Percentiles rank a stretch among this genome's conserved stretches.
Conservation (phyloP, 2,113 vertebrate genomes). For the Oxyruncus cristatus region DNA sequence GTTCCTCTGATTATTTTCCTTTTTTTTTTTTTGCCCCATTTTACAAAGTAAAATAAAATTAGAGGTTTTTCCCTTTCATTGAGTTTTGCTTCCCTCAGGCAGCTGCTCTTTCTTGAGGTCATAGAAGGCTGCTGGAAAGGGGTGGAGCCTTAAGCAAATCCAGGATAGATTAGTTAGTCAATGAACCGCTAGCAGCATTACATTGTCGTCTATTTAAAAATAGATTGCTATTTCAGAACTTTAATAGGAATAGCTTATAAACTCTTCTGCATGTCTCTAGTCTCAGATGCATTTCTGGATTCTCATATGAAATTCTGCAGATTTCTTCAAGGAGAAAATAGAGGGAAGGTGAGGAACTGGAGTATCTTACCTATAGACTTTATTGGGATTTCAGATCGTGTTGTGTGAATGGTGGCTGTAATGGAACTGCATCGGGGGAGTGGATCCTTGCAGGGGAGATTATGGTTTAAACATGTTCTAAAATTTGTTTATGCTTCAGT, state of each 20-base stretch:
- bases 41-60: not conserved
- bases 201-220: constrained; percentile 25
- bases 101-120: not conserved
- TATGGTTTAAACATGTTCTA: not conserved
- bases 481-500: not conserved
- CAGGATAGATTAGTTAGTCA: constrained; percentile 9
- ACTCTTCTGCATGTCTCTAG: not conserved
- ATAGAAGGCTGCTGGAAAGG: not conserved
- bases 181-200: not conserved
- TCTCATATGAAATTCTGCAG: not conserved
- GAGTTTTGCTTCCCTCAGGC: not conserved
- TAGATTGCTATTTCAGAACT: constrained; percentile 7
- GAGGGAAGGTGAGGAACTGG: not conserved
- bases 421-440: not conserved
- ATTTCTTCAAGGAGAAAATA: not conserved
- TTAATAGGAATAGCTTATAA: not conserved
- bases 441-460: not conserved
- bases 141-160: constrained; percentile 7
- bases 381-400: not conserved
- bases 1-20: not conserved
- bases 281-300: not conserved
- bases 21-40: fast-evolving
- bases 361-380: not conserved
- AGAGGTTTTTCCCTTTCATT: not conserved
- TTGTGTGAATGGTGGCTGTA: not conserved